These are phyloP conservation scores for Heteractis magnifica DNA, from an alignment of 92 coral and sea anemone genomes.

Conservation along the genomic window DNA sequence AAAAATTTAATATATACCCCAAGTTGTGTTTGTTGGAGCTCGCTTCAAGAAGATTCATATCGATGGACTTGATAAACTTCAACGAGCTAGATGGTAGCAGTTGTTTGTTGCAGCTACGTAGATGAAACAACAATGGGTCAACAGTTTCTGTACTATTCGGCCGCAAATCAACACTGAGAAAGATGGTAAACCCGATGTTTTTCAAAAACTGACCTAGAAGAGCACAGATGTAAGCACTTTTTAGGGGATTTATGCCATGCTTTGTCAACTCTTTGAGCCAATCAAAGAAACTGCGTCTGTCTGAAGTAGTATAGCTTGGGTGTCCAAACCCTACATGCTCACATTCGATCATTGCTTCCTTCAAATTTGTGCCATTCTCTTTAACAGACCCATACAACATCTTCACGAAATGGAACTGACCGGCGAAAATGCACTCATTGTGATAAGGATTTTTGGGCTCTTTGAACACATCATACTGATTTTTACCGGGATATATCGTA, in stretches of 20 bases:
- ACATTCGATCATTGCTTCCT: constrained; percentile 49
- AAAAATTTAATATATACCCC: constrained; percentile 11
- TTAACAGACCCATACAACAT: constrained; percentile 18
- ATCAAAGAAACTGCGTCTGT: constrained; percentile 1
- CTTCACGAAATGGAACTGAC: constrained; percentile 54
- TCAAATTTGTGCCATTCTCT: constrained; percentile 15
- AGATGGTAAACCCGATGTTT: not conserved
- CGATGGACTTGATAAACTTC: constrained; percentile 10
- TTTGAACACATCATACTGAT: constrained; percentile 73
- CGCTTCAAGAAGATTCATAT: constrained; percentile 14
- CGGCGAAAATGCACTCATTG: constrained; percentile 15
- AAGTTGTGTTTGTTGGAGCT: constrained; percentile 13
- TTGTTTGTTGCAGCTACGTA: not conserved
- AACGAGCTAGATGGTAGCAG: constrained; percentile 24
- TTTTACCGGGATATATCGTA: not conserved
- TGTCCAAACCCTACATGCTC: constrained; percentile 62
- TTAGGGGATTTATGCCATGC: not conserved
- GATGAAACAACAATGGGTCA: constrained; percentile 15
- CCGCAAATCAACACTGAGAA: not conserved
- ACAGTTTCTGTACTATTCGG: constrained; percentile 1
- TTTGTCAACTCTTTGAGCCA: constrained; percentile 7
- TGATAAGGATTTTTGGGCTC: not conserved
- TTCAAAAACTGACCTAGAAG: constrained; percentile 48
- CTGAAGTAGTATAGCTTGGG: not conserved
- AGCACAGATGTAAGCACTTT: constrained; percentile 48